Conservation (phyloP, 2,797 vertebrate species). For the Pachyuromys duprasi region DNA sequence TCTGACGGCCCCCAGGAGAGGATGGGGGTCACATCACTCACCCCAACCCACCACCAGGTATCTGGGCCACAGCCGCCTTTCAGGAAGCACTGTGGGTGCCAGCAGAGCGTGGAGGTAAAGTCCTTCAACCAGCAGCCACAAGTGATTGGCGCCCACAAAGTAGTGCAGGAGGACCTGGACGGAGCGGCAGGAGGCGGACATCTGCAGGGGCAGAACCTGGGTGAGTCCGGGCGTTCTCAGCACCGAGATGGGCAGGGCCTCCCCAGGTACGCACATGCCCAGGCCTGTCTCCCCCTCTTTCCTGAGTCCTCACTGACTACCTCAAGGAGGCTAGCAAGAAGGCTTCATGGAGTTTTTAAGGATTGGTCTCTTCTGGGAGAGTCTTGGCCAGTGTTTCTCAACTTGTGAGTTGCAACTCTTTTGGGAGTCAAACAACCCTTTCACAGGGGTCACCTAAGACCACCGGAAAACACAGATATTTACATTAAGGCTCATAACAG, state of each 20-base stretch:
- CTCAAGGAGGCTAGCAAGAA: not conserved
- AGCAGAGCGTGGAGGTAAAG: conserved; percentile 94
- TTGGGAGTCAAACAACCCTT: not conserved
- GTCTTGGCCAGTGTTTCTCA: not conserved
- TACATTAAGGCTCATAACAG: not conserved
- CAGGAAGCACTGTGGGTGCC: conserved; percentile 92
- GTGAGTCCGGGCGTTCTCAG: not conserved
- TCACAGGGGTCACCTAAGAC: not conserved
- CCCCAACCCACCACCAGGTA: conserved; percentile 97
- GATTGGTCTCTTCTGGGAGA: not conserved
- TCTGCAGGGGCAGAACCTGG: conserved; percentile 84
- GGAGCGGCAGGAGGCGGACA: conserved; percentile 90
- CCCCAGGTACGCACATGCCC: not conserved
- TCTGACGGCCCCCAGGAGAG: not conserved
- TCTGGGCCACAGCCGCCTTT: conserved; percentile 91
- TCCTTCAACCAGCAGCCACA: conserved; percentile 97
- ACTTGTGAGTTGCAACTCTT: not conserved
- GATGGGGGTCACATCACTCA: conserved; percentile 82
- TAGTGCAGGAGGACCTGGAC: conserved; percentile 95
- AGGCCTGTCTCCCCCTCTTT: not conserved
- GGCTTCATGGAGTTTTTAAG: not conserved
- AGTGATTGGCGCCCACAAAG: conserved; percentile 94
- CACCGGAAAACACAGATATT: not conserved
- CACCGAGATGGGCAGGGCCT: not conserved
- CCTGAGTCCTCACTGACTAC: not conserved